Evolutionary conservation across 2,888 invertebrate genomes (phyloP).

Genomic region (Drosophila mimica): DNA sequence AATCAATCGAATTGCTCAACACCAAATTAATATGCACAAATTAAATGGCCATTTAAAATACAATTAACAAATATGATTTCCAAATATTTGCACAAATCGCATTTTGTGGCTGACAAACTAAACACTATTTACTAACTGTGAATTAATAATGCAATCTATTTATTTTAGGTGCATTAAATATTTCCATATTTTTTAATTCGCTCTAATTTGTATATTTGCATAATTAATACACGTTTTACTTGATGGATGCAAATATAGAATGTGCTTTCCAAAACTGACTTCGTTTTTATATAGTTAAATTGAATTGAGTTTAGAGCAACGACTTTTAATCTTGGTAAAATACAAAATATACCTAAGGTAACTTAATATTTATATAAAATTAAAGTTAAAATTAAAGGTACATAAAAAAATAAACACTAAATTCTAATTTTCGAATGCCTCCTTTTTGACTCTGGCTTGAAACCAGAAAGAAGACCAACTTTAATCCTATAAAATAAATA

Average conservation of each 20-base stretch:
- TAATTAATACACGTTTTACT: conserved; percentile 19
- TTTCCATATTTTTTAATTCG: background rate
- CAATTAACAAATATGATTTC: conserved; percentile 35
- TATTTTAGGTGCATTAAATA: conserved; percentile 44
- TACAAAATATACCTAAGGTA: too few species aligned
- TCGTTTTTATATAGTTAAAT: background rate
- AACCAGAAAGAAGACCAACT: too few species aligned
- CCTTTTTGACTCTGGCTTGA: too few species aligned
- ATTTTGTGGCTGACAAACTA: conserved; percentile 7
- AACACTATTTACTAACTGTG: conserved; percentile 50
- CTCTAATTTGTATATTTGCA: conserved; percentile 41
- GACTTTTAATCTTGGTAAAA: too few species aligned
- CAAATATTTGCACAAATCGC: conserved; percentile 62
- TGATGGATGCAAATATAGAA: background rate
- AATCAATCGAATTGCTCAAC: background rate
- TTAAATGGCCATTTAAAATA: conserved; percentile 11
- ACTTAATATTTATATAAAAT: too few species aligned
- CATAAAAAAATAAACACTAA: too few species aligned
- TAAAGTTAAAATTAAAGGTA: too few species aligned
- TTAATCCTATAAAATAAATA: too few species aligned
- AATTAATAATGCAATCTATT: conserved; percentile 71
- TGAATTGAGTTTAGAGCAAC: background rate
- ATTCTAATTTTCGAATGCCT: background rate
- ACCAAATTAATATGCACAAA: conserved; percentile 40
- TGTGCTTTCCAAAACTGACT: background rate